Base-by-base conservation (phyloP, 1,140 invertebrate genomes). In the Drosophila bocki region DNA sequence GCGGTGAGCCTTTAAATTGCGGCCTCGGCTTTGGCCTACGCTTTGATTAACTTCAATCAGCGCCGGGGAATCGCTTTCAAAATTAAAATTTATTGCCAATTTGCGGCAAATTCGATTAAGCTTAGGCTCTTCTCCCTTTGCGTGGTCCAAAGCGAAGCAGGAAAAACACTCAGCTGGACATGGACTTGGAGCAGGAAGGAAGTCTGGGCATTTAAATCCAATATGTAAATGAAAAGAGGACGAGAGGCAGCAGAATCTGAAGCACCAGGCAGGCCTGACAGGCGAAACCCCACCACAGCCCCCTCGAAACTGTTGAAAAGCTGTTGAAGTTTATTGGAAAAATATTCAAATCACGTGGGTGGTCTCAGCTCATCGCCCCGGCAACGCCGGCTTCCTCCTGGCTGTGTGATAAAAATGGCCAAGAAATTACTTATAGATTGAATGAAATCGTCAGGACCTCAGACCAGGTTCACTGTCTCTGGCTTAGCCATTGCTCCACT, bases 81-180 rank as follows among this genome's bases (percentile, higher is more conserved):
- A 91, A 91, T 91, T 91, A 91, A 91, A 91, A 91, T 91, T 91
- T 91, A 91, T 91, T 91, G 82, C 76, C 88, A 91, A 91, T 91
- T 91, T 91, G 88, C 75, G 88, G 88, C 61, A 83, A 82, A 91
- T 90, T 91, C 88, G 88, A 91, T 91, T 91, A 91, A 83, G 76
- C 80, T 90, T 75, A 79, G 75, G 82, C 70, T 75, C 45, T 81
- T 70, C 29, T 69, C 47, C 29, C 12, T 44, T 67, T 37, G 32
- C 22, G 32, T 29, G 35, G 47, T 51, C 69, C 33, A 56, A 75
- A 47, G 63, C 53, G 45, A 39, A 71, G 65, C 64, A 57, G 64
- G 68, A 82, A 82, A 80, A 88, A 90, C 80, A 81, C 80, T 78
- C 84, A 81, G 77, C 74, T 67, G 83, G 84, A 87, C 84, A 72